Evolutionary conservation across 2,113 vertebrate genomes (phyloP), one percentile per base, ranked within the genome.

Genomic region (Acanthisitta chloris): DNA sequence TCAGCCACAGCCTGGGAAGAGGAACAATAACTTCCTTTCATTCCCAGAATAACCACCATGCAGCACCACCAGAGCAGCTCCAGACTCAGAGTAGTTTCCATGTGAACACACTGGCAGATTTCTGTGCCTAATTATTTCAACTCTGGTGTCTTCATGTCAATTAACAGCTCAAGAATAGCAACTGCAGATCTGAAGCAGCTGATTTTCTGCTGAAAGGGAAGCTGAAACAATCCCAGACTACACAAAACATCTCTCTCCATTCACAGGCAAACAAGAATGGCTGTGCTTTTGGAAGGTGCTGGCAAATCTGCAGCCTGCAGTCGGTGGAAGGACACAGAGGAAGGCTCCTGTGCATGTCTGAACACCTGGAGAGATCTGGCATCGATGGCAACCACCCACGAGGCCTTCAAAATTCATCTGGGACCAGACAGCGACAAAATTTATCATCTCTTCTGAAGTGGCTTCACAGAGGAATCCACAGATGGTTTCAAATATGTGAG

Each of bases 11-110:
- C 34, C 0, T 31, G 74, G 51, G 81, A 84, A 74, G 18, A 38
- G 59, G 43, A 97, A 79, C 84, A 96, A 49, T 25, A 70, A 54
- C 51, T 86, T 81, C 86, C 91, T 81, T 80, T 57, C 59, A 94
- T 86, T 81, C 88, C 36, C 1, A 36, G 48, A 94, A 92, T 71
- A 95, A 64, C 45, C 48, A 25, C 46, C 36, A 12, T 5, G 33
- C n/a, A 64, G 20, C 81, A 25, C 52, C 10, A 57, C 5, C 49
- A 66, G 67, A 83, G 64, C 76, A 74, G 77, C 83, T 81, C 84
- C 76, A 81, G 88, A n/a, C 76, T n/a, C 12, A 11, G 59, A 73
- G 66, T 2, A 62, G 86, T 81, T 85, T 90, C 78, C 29, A 52
- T 19, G 61, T 19, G 88, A 96, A 82, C 15, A 43, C 1, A 8